Evolutionary conservation across 2,888 invertebrate species (phyloP).

Genomic region (Himalopsyche anomala): DNA sequence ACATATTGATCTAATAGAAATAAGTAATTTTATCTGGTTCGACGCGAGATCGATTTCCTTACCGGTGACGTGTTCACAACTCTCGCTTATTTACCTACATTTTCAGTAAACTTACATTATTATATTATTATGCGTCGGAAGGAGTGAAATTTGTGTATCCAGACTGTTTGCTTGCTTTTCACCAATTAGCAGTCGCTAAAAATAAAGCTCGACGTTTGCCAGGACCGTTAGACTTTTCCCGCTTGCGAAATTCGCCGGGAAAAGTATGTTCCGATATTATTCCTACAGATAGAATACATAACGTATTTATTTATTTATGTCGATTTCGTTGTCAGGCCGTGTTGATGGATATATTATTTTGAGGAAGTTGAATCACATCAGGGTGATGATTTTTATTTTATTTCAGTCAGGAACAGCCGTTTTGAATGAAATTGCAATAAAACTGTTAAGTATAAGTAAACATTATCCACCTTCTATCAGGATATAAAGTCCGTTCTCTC

Average conservation of each 20-base stretch:
- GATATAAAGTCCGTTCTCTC: no score
- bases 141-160: not conserved
- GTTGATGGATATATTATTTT: not conserved
- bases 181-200: constrained; percentile 31
- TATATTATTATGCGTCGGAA: not conserved
- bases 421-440: not conserved
- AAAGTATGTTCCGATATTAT: not conserved
- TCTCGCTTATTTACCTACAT: not conserved
- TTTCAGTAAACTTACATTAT: not conserved
- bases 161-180: constrained; percentile 21
- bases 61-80: not conserved
- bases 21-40: not conserved
- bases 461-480: no score
- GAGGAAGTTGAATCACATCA: not conserved
- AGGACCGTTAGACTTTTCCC: constrained; percentile 1
- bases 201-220: constrained; percentile 22
- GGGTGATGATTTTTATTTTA: not conserved
- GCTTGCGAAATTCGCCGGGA: constrained; percentile 32
- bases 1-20: no score
- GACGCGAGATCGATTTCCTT: not conserved
- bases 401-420: not conserved
- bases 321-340: not conserved
- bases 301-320: not conserved
- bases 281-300: not conserved
- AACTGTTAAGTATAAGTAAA: no score